Conservation (phyloP, 2,888 invertebrate species). For the Eilema caniola region DNA sequence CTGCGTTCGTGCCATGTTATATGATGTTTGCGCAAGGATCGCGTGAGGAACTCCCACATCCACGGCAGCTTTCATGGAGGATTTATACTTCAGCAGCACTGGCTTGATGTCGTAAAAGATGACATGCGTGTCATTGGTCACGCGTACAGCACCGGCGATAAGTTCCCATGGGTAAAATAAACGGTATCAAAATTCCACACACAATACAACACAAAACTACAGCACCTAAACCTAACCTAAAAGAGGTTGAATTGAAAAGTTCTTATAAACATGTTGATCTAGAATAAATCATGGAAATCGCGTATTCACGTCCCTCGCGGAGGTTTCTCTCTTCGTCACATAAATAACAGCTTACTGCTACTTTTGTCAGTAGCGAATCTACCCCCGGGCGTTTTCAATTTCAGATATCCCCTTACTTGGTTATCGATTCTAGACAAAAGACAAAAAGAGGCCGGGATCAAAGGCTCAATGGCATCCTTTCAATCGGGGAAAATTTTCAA, state of each 20-base stretch:
- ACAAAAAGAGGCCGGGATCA: constrained; percentile 12
- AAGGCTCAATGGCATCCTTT: constrained; percentile 1
- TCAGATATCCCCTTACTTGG: constrained; percentile 12
- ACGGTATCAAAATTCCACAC: too few relatives aligned
- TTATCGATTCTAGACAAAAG: constrained; percentile 11
- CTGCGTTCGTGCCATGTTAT: too few relatives aligned
- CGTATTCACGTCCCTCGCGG: neutral
- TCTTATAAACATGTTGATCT: neutral
- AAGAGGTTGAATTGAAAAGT: neutral
- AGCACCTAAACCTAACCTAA: neutral
- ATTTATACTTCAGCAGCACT: too few relatives aligned
- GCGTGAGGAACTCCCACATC: too few relatives aligned
- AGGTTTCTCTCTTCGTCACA: constrained; percentile 2
- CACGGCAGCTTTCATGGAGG: too few relatives aligned
- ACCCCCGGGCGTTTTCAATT: constrained; percentile 11
- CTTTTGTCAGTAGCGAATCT: neutral
- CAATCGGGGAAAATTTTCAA: neutral
- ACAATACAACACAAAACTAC: too few relatives aligned
- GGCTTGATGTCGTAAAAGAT: too few relatives aligned
- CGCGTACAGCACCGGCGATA: too few relatives aligned
- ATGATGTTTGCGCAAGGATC: too few relatives aligned
- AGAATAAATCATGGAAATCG: constrained; percentile 5
- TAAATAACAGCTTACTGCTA: constrained; percentile 2
- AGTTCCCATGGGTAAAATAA: too few relatives aligned
- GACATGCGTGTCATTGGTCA: too few relatives aligned